These are phyloP conservation scores for Tenthredo amoena DNA, from an alignment of 2,888 invertebrate species.

Conservation along the genomic window DNA sequence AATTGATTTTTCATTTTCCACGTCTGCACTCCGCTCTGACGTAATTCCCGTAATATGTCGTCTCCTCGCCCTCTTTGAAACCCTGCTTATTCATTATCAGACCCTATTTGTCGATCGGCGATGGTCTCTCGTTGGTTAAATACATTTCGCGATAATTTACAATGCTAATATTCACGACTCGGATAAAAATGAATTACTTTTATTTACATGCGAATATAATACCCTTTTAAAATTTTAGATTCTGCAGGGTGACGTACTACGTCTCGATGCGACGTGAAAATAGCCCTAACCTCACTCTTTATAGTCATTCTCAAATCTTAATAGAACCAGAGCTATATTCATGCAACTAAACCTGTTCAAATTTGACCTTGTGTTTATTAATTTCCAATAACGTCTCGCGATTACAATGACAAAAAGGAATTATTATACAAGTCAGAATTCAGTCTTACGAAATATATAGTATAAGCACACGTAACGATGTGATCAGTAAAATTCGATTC, in stretches of 20 bases:
- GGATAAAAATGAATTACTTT: constrained; percentile 16
- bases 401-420: background rate
- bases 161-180: constrained; percentile 40
- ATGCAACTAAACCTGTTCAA: background rate
- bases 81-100: constrained; percentile 1
- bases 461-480: background rate
- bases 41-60: background rate
- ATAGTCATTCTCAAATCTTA: background rate
- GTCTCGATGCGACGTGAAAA: background rate
- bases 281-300: background rate
- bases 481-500: background rate
- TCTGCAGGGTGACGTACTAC: background rate
- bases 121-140: background rate
- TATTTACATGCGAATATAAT: constrained; percentile 20
- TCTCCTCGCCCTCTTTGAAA: background rate
- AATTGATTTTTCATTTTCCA: constrained; percentile 8
- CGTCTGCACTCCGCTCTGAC: background rate
- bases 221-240: background rate
- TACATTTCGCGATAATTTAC: constrained; percentile 32
- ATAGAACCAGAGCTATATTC: background rate
- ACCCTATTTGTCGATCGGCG: constrained; percentile 10
- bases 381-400: background rate
- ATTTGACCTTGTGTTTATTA: background rate
- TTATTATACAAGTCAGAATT: background rate
- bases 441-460: background rate